Evolutionary conservation across 2,888 invertebrate species (phyloP), one percentile per base, ranked within the genome.

Genomic region (Allacma fusca): DNA sequence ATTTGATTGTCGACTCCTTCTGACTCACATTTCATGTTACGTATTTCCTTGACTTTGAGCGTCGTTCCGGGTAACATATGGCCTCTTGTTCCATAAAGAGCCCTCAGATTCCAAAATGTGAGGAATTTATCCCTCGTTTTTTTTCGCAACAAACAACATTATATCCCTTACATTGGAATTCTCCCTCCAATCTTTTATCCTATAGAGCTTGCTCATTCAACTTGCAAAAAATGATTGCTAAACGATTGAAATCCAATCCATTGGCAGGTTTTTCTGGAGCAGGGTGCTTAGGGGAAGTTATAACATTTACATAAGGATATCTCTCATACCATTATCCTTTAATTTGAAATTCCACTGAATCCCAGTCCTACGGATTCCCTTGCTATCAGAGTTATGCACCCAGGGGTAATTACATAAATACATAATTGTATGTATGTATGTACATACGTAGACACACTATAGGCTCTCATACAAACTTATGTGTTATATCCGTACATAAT

Each of bases 1-100:
- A 76, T 70, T 76, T 69, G 76, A 76, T 70, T 59, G 69, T 68
- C 68, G 34, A 68, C 40, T 29, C 68, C 40, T 21, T 68, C 68
- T 40, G 40, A 23, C 62, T 24, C 24, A 23, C 62, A 62, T 62
- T 24, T 62, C 62, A 62, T 62, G 62, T 62, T 34, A 50, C 50
- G 19, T 50, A 50, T 50, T 50, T 50, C 62, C 62, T 62, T 23
- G 62, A 62, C 62, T 26, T 50, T 16, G 9, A 50, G 16, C 23
- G 24, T 4, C 4, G 7, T 24, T 62, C 26, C 9, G 7, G 5
- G 16, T 24, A 62, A 62, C 62, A 62, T 62, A 62, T 62, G 62
- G 23, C 13, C 62, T 62, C 26, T 62, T 62, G 24, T 24, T 24
- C 62, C 16, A 23, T 9, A 62, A 62, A 26, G 24, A 24, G 9